Conservation (phyloP, 1,140 invertebrate species). For the Bilobella aurantiaca region DNA sequence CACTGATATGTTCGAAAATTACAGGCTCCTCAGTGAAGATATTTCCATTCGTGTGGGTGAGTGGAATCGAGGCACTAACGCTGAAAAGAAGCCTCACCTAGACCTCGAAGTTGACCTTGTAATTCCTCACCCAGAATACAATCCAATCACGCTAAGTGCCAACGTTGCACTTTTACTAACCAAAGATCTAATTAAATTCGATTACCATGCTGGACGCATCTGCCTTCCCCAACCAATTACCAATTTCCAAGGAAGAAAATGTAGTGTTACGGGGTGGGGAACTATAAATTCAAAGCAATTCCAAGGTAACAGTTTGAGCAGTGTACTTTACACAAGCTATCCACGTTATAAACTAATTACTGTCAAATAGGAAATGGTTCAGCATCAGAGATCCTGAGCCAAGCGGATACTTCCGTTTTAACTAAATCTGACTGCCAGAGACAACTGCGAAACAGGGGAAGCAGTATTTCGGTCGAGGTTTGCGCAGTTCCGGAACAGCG, state of each 20-base stretch:
- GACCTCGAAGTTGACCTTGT: conserved; percentile 50
- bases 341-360: background rate
- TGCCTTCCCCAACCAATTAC: conserved; percentile 22
- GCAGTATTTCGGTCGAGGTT: too few relatives aligned
- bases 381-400: too few relatives aligned
- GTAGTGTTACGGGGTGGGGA: conserved; percentile 23
- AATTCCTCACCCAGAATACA: conserved; percentile 57
- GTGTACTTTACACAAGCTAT: background rate
- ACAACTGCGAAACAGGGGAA: too few relatives aligned
- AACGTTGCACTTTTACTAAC: conserved; percentile 60
- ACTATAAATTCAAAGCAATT: background rate
- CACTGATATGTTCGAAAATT: too few relatives aligned
- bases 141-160: conserved; percentile 43
- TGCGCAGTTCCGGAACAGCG: background rate
- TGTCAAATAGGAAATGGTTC: too few relatives aligned
- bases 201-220: conserved; percentile 20
- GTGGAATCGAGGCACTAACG: conserved; percentile 62
- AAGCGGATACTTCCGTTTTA: too few relatives aligned
- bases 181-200: conserved; percentile 16
- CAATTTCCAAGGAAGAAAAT: conserved; percentile 15
- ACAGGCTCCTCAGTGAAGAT: conserved; percentile 50
- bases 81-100: conserved; percentile 67
- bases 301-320: background rate
- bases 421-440: too few relatives aligned
- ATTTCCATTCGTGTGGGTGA: conserved; percentile 68